phyloP scores from a whole-genome alignment of 2,113 vertebrate genomes.

The Crocuta crocuta region DNA sequence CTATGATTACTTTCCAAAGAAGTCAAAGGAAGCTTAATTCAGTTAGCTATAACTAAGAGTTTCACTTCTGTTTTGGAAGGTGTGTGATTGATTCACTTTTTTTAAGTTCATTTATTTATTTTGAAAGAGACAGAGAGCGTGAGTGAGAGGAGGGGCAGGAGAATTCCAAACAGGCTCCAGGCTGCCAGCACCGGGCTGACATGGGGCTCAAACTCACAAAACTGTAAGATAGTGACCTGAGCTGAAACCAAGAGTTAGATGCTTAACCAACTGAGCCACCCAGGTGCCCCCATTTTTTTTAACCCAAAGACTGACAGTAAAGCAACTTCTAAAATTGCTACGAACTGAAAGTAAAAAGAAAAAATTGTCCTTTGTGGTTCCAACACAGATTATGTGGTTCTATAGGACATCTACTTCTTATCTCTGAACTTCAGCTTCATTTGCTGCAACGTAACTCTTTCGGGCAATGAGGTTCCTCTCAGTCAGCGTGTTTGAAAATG shows the following conservation, averaged over 20 bases:
- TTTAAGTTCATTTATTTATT: background rate
- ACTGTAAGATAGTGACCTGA: too few relatives aligned
- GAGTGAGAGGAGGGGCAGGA: too few relatives aligned
- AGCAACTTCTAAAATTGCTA: background rate
- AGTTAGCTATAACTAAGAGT: background rate
- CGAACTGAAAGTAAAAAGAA: constrained; percentile 8
- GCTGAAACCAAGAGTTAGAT: too few relatives aligned
- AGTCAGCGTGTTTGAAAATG: background rate
- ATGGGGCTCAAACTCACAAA: too few relatives aligned
- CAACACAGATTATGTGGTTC: background rate
- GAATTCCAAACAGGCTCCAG: too few relatives aligned
- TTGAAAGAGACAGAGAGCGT: too few relatives aligned
- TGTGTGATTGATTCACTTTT: background rate
- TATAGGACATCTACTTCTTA: background rate
- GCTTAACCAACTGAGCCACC: too few relatives aligned
- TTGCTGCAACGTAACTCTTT: background rate
- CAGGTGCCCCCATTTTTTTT: background rate
- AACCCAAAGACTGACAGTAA: background rate
- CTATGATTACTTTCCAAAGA: background rate
- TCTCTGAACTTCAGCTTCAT: background rate
- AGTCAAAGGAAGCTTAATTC: background rate
- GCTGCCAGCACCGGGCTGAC: too few relatives aligned
- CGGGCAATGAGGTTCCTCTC: background rate
- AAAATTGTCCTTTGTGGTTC: background rate
- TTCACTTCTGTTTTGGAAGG: background rate